phyloP scores from a whole-genome alignment of 2,797 vertebrate species.

The Passerculus sandwichensis region DNA sequence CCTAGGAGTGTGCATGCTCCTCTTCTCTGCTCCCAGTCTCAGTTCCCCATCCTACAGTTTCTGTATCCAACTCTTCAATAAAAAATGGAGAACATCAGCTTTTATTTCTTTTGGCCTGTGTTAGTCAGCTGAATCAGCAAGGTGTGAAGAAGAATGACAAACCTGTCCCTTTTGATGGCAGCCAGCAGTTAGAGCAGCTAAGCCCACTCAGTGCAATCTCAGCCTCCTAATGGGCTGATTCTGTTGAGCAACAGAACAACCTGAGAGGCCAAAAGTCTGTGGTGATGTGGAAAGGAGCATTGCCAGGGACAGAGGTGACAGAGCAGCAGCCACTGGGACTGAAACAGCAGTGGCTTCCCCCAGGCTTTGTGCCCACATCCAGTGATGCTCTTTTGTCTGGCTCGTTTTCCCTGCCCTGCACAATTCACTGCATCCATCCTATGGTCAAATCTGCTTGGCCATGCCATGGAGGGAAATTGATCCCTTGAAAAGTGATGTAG shows the following conservation, averaged over 20 bases:
- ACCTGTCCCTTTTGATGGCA: not conserved
- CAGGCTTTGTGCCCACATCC: not conserved
- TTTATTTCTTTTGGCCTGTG: not conserved
- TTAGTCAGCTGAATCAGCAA: not conserved
- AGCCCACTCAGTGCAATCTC: not conserved
- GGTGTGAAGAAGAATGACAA: not conserved
- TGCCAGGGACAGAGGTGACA: not conserved
- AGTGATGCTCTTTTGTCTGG: slow-evolving; percentile 6
- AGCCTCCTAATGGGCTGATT: not conserved
- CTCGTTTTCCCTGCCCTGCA: not conserved
- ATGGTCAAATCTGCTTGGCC: not conserved
- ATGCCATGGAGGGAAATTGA: not conserved
- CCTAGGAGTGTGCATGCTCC: too few species aligned
- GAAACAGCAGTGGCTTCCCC: not conserved
- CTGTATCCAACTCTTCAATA: not conserved
- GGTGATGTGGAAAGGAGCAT: not conserved
- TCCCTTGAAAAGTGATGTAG: not conserved
- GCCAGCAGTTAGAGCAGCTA: not conserved
- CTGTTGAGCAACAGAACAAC: not conserved
- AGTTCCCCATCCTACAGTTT: not conserved
- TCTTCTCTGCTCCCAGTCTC: not conserved
- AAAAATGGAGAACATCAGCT: not conserved
- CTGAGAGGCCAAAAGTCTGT: not conserved
- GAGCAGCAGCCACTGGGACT: not conserved
- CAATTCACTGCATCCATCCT: not conserved